Evolutionary conservation across 2,797 vertebrate genomes (phyloP).

Genomic region (Cichlasoma orientale): DNA sequence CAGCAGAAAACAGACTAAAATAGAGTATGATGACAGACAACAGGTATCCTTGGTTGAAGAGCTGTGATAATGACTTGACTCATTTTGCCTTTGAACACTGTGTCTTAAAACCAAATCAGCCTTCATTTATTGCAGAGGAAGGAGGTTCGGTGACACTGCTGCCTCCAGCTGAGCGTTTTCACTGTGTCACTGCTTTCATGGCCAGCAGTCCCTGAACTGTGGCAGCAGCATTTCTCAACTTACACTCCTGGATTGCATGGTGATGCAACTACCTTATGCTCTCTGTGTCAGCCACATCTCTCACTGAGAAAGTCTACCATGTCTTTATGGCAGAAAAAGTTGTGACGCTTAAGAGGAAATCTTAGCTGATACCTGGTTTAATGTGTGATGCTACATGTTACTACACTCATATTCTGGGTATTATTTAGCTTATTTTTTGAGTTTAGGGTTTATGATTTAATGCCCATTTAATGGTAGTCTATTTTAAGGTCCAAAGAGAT

Average conservation of each 20-base stretch:
- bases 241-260: constrained; percentile 5
- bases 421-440: neutral
- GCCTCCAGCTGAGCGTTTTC: constrained; percentile 9
- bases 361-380: too few relatives aligned
- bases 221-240: constrained; percentile 19
- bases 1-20: neutral
- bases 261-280: neutral
- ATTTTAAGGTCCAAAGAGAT: neutral
- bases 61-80: neutral
- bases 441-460: neutral
- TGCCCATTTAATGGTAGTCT: too few relatives aligned
- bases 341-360: too few relatives aligned
- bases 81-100: neutral
- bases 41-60: neutral
- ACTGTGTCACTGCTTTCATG: constrained; percentile 4
- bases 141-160: constrained; percentile 10
- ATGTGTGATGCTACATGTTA: too few relatives aligned
- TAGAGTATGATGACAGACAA: neutral
- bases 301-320: neutral
- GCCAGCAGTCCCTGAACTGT: constrained; percentile 16
- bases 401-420: neutral
- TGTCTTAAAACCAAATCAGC: neutral
- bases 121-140: neutral
- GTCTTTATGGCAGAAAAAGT: neutral
- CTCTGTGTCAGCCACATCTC: neutral